These are phyloP conservation scores for Plagiodera versicolora DNA, from an alignment of 2,888 invertebrate genomes.

Conservation along the genomic window DNA sequence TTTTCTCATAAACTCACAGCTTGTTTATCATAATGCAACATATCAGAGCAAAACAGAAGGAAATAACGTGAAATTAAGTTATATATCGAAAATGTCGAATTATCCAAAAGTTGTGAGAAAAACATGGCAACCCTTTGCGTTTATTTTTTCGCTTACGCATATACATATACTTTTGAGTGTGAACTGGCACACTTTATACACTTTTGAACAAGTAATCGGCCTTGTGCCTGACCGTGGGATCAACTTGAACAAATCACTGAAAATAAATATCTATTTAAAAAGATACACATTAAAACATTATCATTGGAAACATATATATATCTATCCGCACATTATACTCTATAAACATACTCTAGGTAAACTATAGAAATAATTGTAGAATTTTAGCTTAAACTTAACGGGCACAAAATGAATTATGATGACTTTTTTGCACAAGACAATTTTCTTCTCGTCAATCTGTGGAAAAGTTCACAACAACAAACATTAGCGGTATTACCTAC, in stretches of 20 bases:
- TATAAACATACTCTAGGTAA: slow-evolving; percentile 45
- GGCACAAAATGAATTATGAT: slow-evolving; percentile 55
- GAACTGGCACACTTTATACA: slow-evolving; percentile 53
- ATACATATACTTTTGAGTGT: slow-evolving; percentile 44
- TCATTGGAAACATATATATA: slow-evolving; percentile 47
- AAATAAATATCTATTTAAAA: slow-evolving; percentile 51
- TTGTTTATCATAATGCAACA: no score
- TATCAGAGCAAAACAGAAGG: no score
- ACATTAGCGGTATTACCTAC: slow-evolving; percentile 1
- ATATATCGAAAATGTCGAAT: no score
- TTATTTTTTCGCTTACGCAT: no score
- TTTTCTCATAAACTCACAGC: neutral
- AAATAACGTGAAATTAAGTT: no score
- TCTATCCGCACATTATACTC: slow-evolving; percentile 52
- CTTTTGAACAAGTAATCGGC: slow-evolving; percentile 49
- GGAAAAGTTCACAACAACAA: slow-evolving; percentile 16
- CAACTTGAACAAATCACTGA: slow-evolving; percentile 56
- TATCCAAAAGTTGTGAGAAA: neutral
- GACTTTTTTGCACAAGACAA: slow-evolving; percentile 46
- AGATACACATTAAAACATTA: slow-evolving; percentile 36
- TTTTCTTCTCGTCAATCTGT: slow-evolving; percentile 21
- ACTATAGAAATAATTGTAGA: slow-evolving; percentile 47
- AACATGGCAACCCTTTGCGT: slow-evolving; percentile 12
- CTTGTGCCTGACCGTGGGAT: slow-evolving; percentile 56
- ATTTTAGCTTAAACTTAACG: slow-evolving; percentile 56